Evolutionary conservation across 2,113 vertebrate genomes (phyloP).

Genomic region (Dunckerocampus dactyliophorus): DNA sequence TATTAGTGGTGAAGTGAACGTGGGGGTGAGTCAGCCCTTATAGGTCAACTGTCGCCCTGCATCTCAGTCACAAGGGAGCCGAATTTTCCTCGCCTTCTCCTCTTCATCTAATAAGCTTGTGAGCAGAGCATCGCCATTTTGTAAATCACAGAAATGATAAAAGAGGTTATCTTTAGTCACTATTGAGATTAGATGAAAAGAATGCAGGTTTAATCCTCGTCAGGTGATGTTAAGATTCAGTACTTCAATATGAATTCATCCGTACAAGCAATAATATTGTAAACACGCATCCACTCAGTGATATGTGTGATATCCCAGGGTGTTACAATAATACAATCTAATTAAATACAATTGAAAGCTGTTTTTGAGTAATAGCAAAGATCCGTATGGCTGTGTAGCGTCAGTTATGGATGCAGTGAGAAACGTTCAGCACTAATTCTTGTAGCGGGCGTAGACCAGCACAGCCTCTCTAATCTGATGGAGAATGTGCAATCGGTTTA

Average conservation of each 20-base stretch:
- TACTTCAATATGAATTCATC: slow-evolving; percentile 7
- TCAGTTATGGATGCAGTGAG: slow-evolving; percentile 34
- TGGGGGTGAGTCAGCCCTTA: slow-evolving; percentile 72
- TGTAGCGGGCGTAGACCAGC: slow-evolving; percentile 29
- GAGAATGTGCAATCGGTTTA: slow-evolving; percentile 78
- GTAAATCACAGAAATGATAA: slow-evolving; percentile 4
- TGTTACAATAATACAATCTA: slow-evolving; percentile 3
- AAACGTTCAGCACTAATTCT: slow-evolving; percentile 47
- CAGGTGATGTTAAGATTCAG: slow-evolving; percentile 1
- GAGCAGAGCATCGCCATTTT: slow-evolving; percentile 6
- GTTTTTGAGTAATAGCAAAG: slow-evolving; percentile 25
- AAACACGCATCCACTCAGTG: slow-evolving; percentile 3
- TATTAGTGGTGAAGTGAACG: slow-evolving; percentile 69
- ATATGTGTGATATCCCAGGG: slow-evolving; percentile 25
- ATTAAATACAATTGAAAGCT: slow-evolving; percentile 33
- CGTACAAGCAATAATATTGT: slow-evolving; percentile 2
- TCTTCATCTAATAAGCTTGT: slow-evolving; percentile 15
- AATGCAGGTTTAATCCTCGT: slow-evolving; percentile 1
- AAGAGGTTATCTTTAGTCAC: slow-evolving; percentile 6
- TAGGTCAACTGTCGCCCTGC: slow-evolving; percentile 76
- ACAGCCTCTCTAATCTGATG: slow-evolving; percentile 71
- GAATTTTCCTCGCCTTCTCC: slow-evolving; percentile 40
- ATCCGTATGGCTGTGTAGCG: slow-evolving; percentile 19
- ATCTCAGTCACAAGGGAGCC: slow-evolving; percentile 66
- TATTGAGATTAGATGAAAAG: slow-evolving; percentile 1